phyloP scores from a whole-genome alignment of 2,888 invertebrate species.

The Drosophila recens region DNA sequence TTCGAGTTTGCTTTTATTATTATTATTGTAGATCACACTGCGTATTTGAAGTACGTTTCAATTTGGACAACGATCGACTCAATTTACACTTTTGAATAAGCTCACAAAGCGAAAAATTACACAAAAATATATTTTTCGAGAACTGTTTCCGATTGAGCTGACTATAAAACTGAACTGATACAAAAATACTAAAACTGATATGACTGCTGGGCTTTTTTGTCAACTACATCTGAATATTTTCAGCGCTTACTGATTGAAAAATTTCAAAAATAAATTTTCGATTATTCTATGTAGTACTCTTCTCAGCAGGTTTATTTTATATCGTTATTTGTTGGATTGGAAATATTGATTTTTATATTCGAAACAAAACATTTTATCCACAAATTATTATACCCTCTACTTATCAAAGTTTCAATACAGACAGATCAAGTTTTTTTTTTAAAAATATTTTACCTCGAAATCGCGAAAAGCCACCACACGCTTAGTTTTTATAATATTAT shows the following conservation, averaged over 20 bases:
- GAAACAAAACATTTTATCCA: too few relatives aligned
- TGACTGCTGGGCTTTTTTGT: not conserved
- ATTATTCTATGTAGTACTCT: not conserved
- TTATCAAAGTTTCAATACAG: not conserved
- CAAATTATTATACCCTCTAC: not conserved
- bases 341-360: not conserved
- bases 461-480: too few relatives aligned
- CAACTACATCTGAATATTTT: not conserved
- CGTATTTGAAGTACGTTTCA: slow-evolving; percentile 23
- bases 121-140: slow-evolving; percentile 34
- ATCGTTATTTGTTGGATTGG: not conserved
- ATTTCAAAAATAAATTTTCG: not conserved
- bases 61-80: slow-evolving; percentile 32
- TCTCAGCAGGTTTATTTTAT: not conserved
- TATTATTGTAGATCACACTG: not conserved
- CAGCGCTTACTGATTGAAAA: slow-evolving; percentile 8
- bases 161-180: slow-evolving; percentile 38
- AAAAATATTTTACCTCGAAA: too few relatives aligned
- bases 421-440: too few relatives aligned
- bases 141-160: slow-evolving; percentile 30
- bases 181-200: not conserved
- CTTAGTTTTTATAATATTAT: too few relatives aligned
- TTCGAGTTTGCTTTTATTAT: not conserved
- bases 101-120: slow-evolving; percentile 27
- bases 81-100: slow-evolving; percentile 2